Conservation (phyloP, 2,888 invertebrate genomes). For the Arctia plantaginis region DNA sequence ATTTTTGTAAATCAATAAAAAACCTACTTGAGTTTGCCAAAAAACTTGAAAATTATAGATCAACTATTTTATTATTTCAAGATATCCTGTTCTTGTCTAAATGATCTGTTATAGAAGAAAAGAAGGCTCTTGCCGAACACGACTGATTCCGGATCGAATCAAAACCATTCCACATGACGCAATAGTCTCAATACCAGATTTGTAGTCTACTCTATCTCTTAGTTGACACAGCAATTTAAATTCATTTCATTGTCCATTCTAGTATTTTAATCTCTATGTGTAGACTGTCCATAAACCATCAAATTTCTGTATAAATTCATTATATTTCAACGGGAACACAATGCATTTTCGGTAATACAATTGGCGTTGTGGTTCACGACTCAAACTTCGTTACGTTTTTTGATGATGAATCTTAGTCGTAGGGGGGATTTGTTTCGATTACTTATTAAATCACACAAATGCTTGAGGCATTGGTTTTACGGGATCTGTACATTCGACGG, state of each 20-base stretch:
- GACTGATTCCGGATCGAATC: neutral
- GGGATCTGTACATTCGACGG: neutral
- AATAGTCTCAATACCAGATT: neutral
- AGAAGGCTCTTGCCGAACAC: no score
- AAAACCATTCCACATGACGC: no score
- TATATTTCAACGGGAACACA: slow-evolving; percentile 65
- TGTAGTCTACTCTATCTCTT: neutral
- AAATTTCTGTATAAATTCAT: slow-evolving; percentile 72
- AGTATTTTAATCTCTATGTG: slow-evolving; percentile 27
- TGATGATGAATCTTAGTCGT: slow-evolving; percentile 44
- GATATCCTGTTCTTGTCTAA: no score
- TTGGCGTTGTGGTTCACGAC: slow-evolving; percentile 63
- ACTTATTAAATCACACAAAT: slow-evolving; percentile 5
- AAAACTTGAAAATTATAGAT: no score
- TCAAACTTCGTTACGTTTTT: slow-evolving; percentile 53
- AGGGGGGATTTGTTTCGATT: slow-evolving; percentile 20
- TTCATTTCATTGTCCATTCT: slow-evolving; percentile 19
- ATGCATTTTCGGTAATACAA: slow-evolving; percentile 67
- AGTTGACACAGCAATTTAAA: neutral
- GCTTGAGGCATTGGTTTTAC: neutral
- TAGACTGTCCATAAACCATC: slow-evolving; percentile 53
- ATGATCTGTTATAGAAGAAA: no score
- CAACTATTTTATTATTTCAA: no score
- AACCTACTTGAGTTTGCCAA: no score
- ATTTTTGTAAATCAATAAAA: no score